Conservation (phyloP, 2,113 vertebrate species). For the Macrotis lagotis region DNA sequence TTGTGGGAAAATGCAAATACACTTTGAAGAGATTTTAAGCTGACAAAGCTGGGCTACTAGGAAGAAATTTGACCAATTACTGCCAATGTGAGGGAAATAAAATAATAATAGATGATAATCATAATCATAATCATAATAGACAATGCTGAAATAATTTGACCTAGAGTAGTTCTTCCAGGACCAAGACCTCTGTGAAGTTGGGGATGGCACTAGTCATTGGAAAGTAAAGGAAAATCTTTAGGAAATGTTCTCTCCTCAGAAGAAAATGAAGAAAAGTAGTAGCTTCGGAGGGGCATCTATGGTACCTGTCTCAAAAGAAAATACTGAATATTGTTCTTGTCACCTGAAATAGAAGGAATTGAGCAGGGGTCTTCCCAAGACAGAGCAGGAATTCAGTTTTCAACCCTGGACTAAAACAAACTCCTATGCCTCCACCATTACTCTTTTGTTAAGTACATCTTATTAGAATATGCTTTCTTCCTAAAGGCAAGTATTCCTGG, state of each 20-base stretch:
- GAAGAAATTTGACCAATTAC: background rate
- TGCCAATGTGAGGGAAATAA: background rate
- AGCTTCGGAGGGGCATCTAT: background rate
- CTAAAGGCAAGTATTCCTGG: background rate
- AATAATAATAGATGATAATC: no score
- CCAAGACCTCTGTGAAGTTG: background rate
- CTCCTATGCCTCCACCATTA: background rate
- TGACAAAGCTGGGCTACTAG: background rate
- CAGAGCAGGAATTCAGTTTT: background rate
- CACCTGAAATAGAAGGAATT: background rate
- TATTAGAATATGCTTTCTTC: background rate
- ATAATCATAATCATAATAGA: no score
- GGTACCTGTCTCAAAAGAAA: background rate
- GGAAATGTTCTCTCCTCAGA: background rate
- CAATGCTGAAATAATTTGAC: background rate
- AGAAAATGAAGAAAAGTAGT: background rate
- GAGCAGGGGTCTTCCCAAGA: background rate
- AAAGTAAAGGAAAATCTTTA: background rate
- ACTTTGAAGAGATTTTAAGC: background rate
- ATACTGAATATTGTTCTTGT: background rate
- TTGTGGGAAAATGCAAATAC: background rate
- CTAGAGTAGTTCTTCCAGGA: no score
- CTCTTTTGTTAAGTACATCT: background rate
- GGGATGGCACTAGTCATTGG: background rate
- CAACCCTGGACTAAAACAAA: background rate